Conservation (phyloP, 2,113 vertebrate species). For the Serilophus lunatus region DNA sequence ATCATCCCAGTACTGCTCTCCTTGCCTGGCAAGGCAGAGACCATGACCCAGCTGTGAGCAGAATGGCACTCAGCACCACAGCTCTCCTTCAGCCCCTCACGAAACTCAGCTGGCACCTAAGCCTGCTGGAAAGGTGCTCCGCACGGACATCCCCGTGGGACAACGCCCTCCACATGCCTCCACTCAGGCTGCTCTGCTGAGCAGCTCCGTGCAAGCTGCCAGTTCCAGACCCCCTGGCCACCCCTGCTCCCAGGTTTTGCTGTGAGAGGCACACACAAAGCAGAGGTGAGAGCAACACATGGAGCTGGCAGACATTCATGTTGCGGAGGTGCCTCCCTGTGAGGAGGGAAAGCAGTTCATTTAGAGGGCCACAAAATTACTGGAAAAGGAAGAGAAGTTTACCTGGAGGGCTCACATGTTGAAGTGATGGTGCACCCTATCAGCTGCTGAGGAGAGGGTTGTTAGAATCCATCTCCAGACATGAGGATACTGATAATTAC, state of each 20-base stretch:
- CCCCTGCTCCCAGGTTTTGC: accelerated
- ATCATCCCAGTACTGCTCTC: neutral
- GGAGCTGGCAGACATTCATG: accelerated
- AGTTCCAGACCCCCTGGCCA: neutral
- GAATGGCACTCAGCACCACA: neutral
- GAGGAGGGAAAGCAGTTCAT: neutral
- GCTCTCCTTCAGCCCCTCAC: neutral
- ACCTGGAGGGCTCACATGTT: accelerated
- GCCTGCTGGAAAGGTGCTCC: neutral
- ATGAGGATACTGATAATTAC: neutral
- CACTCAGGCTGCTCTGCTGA: accelerated
- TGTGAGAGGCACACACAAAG: accelerated
- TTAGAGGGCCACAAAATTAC: neutral
- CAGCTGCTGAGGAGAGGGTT: neutral
- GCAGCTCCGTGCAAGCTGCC: neutral
- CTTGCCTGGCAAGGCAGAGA: neutral
- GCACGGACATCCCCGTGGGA: neutral
- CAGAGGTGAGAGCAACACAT: neutral
- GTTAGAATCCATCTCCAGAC: neutral
- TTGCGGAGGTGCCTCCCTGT: neutral
- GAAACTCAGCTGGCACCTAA: neutral
- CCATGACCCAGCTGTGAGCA: accelerated
- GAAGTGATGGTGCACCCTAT: neutral
- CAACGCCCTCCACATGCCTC: neutral
- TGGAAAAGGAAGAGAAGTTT: neutral